A percentile compares a stretch with the other conserved stretches of the same genome.
phyloP scores from a whole-genome alignment of 2,113 vertebrate species.

The Sinocyclocheilus rhinocerous region DNA sequence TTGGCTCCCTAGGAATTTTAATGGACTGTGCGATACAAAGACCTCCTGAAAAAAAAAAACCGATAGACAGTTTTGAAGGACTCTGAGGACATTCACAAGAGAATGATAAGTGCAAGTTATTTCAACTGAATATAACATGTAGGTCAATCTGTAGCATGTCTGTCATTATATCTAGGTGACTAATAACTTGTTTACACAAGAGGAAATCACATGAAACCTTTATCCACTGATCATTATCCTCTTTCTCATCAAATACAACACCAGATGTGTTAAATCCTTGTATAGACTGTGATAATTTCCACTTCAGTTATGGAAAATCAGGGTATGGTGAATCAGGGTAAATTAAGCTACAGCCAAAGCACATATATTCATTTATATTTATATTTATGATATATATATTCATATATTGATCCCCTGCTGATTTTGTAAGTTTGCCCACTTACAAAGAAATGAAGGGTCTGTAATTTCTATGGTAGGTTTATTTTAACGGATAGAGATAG shows the following conservation, averaged over 20 bases:
- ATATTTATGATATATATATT: no score
- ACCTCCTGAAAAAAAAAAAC: slow-evolving; percentile 75
- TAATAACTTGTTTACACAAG: slow-evolving; percentile 18
- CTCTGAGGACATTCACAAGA: neutral
- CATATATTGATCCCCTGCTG: no score
- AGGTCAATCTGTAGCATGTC: neutral
- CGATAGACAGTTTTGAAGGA: neutral
- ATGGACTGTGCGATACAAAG: slow-evolving; percentile 92
- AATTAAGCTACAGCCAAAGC: neutral
- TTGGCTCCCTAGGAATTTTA: slow-evolving; percentile 92
- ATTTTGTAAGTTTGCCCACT: no score
- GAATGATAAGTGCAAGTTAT: neutral
- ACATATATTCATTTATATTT: no score
- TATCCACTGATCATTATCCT: slow-evolving; percentile 26
- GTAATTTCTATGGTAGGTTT: no score
- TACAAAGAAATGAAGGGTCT: no score
- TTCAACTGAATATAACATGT: neutral
- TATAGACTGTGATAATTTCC: slow-evolving; percentile 4
- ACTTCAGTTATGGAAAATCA: slow-evolving; percentile 39
- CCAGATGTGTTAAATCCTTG: slow-evolving; percentile 3
- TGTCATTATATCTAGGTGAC: slow-evolving; percentile 1
- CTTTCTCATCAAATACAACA: slow-evolving; percentile 30
- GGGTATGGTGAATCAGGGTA: neutral
- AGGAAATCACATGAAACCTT: slow-evolving; percentile 8
- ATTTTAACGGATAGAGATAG: no score